Evolutionary conservation across 1,140 invertebrate genomes (phyloP), one percentile per base, ranked within the genome.

Genomic region (Drosophila lacertosa): DNA sequence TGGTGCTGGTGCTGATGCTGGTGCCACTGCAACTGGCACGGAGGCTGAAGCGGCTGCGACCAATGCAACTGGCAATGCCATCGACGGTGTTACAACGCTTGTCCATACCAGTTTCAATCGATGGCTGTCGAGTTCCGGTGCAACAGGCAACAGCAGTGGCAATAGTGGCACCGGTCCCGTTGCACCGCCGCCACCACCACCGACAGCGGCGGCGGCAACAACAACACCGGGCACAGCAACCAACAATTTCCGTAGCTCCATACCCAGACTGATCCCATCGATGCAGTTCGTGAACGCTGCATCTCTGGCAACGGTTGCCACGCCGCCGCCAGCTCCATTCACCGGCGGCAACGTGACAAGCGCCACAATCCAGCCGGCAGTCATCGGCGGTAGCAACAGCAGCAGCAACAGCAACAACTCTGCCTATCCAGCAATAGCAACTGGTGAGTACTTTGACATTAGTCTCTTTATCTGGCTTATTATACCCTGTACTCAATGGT

Each of bases 141-240:
- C 51, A 13, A 18, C 35, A 26, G 10, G 32, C n/a, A 53, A 33
- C 44, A 94, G 95, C 70, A 92, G 93, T 32, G 78, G 71, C 50
- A 57, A 39, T 7, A 29, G 26, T 2, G 2, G 9, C 26, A 54
- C 44, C 55, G 16, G 53, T 55, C 10, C 35, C 2, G 4, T 15
- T 15, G 55, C 33, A 32, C 11, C 42, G 45, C 6, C 26, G 5
- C 29, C 33, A 16, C 5, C 40, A 11, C 44, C 22, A 29, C 29
- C 47, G 11, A 4, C 39, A 5, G 3, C 33, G 3, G 11, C 39
- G 15, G 5, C 47, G 35, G 3, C 16, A 24, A 26, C 13, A 47
- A 13, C 42, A 35, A 6, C 15, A 39, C 13, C 39, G 48, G 5
- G 13, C 1, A n/a, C 40, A 9, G 9, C 37, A 16, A 35, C 44